phyloP scores from a whole-genome alignment of 2,888 invertebrate species.

The Agrotis clavis region DNA sequence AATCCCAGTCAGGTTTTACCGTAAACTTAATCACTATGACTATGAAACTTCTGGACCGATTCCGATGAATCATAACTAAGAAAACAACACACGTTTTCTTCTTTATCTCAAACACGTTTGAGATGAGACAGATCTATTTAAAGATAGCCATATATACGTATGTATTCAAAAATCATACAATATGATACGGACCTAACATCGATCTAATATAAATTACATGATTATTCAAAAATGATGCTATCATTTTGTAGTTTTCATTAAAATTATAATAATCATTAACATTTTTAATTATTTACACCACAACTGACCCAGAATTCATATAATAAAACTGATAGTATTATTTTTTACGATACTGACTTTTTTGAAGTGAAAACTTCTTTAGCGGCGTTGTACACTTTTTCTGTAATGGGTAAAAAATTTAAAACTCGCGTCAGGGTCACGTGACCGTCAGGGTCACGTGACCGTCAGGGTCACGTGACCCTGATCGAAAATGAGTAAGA shows the following conservation, averaged over 20 bases:
- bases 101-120: constrained; percentile 40
- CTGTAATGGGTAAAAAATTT: too few relatives aligned
- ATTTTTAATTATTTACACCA: constrained; percentile 58
- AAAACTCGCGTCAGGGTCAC: too few relatives aligned
- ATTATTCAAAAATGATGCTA: constrained; percentile 31
- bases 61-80: constrained; percentile 41
- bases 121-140: constrained; percentile 42
- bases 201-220: constrained; percentile 44
- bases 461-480: too few relatives aligned
- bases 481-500: too few relatives aligned
- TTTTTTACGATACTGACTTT: constrained; percentile 54
- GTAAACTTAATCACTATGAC: background rate
- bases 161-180: constrained; percentile 15
- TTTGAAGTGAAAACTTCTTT: too few relatives aligned
- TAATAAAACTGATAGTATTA: constrained; percentile 51
- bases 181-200: constrained; percentile 1
- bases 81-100: constrained; percentile 38
- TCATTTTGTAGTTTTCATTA: constrained; percentile 44
- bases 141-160: constrained; percentile 10
- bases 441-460: too few relatives aligned
- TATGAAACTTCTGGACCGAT: constrained; percentile 37
- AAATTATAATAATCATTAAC: constrained; percentile 61
- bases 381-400: too few relatives aligned
- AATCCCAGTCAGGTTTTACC: background rate
- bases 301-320: constrained; percentile 40